A percentile compares a stretch with the other conserved stretches of the same genome.
Conservation (phyloP, 2,797 vertebrate genomes). For the Rhincodon typus region DNA sequence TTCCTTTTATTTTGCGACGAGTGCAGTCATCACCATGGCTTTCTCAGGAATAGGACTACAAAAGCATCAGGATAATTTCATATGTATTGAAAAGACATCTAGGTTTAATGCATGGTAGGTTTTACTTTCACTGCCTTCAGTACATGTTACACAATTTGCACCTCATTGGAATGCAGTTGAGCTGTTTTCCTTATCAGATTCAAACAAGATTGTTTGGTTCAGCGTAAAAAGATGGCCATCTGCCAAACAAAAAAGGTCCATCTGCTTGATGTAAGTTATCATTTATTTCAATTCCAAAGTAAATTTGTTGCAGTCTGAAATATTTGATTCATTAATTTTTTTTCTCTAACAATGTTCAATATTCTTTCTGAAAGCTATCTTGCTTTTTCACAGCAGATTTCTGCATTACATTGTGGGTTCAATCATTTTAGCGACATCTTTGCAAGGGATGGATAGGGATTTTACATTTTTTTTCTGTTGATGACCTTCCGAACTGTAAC, state of each 20-base stretch:
- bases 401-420: neutral
- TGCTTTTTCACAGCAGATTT: neutral
- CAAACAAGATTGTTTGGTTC: conserved; percentile 20
- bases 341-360: conserved; percentile 31
- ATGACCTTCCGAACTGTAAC: neutral
- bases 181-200: conserved; percentile 37
- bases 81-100: conserved; percentile 22
- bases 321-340: conserved; percentile 25
- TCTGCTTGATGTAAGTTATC: conserved; percentile 34
- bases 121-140: conserved; percentile 19
- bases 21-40: neutral
- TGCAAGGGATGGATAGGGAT: neutral
- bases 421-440: neutral
- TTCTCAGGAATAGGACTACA: conserved; percentile 18
- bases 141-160: conserved; percentile 32
- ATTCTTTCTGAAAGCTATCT: neutral
- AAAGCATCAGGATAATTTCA: conserved; percentile 32
- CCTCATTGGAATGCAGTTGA: conserved; percentile 36
- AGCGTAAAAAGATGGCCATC: conserved; percentile 24
- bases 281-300: conserved; percentile 35
- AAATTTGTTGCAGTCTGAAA: conserved; percentile 23
- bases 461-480: neutral
- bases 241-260: conserved; percentile 30
- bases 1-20: conserved; percentile 26
- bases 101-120: neutral